These are phyloP conservation scores for Latrodectus hesperus DNA, from an alignment of 2,888 invertebrate genomes.

Conservation along the genomic window DNA sequence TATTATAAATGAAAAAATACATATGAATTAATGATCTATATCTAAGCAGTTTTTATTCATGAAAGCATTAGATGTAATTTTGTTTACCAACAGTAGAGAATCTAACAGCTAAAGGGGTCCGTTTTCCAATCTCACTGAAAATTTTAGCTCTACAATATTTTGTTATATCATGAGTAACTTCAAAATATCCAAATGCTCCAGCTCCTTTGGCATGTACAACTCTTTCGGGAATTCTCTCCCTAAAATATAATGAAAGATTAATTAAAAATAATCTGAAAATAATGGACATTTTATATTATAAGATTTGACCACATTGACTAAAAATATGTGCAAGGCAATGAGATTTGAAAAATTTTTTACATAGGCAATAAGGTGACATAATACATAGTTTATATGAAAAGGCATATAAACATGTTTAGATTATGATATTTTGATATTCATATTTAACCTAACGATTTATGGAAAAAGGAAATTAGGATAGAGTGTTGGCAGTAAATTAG, in stretches of 20 bases:
- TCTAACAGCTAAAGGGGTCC: constrained; percentile 85
- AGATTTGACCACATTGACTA: not conserved
- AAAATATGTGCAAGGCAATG: not conserved
- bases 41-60: too few species aligned
- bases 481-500: too few species aligned
- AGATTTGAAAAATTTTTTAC: not conserved
- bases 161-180: constrained; percentile 90
- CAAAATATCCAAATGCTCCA: constrained; percentile 89
- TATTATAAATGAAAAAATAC: too few species aligned
- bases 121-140: constrained; percentile 85
- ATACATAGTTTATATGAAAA: not conserved
- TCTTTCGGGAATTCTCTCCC: constrained; percentile 95
- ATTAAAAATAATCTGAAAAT: not conserved
- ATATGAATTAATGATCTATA: too few species aligned
- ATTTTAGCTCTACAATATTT: constrained; percentile 86
- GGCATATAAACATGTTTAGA: not conserved
- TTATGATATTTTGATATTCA: not conserved
- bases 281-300: not conserved
- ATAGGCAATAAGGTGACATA: not conserved
- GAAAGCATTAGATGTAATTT: not conserved
- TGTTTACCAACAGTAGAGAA: constrained; percentile 87
- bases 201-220: constrained; percentile 98
- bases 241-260: constrained; percentile 77
- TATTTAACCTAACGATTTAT: too few species aligned
- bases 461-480: too few species aligned